Percentiles rank a stretch among this genome's conserved stretches.
Conservation (phyloP, 2,797 vertebrate genomes). For the Pempheris klunzingeri region DNA sequence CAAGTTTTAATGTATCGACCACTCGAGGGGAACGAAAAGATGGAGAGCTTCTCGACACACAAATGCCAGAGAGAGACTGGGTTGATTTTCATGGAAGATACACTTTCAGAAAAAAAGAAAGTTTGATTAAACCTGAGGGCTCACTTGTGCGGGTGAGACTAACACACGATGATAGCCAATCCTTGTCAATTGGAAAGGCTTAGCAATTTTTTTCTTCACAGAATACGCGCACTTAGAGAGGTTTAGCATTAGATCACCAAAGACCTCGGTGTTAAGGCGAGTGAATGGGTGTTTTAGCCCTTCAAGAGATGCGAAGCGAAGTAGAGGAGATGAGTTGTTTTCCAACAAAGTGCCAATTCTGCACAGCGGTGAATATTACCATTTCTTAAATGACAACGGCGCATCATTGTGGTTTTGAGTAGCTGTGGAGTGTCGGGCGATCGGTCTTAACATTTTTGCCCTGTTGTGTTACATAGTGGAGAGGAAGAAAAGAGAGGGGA, state of each 20-base stretch:
- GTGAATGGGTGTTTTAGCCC: conserved; percentile 79
- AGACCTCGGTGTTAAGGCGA: conserved; percentile 70
- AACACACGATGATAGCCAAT: conserved; percentile 70
- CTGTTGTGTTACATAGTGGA: conserved; percentile 58
- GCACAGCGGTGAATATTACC: conserved; percentile 66
- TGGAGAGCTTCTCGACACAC: conserved; percentile 79
- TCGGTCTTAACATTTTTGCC: conserved; percentile 69
- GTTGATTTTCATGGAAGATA: conserved; percentile 83
- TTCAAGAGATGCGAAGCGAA: conserved; percentile 70
- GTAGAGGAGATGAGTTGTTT: conserved; percentile 69
- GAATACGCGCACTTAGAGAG: conserved; percentile 72
- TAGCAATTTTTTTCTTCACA: conserved; percentile 74
- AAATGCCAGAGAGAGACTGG: conserved; percentile 69
- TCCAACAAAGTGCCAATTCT: conserved; percentile 71
- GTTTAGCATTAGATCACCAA: conserved; percentile 70
- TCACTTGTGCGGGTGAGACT: conserved; percentile 79
- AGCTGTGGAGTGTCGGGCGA: conserved; percentile 66
- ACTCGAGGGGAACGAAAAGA: conserved; percentile 80
- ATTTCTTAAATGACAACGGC: conserved; percentile 70
- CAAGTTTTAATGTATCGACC: conserved; percentile 89
- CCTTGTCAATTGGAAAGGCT: conserved; percentile 78
- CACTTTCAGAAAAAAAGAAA: conserved; percentile 80
- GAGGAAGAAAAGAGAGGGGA: conserved; percentile 49
- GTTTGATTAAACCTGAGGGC: conserved; percentile 88
- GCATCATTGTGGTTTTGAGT: conserved; percentile 73